phyloP scores from a whole-genome alignment of 2,888 invertebrate genomes.

The Latrodectus hesperus region DNA sequence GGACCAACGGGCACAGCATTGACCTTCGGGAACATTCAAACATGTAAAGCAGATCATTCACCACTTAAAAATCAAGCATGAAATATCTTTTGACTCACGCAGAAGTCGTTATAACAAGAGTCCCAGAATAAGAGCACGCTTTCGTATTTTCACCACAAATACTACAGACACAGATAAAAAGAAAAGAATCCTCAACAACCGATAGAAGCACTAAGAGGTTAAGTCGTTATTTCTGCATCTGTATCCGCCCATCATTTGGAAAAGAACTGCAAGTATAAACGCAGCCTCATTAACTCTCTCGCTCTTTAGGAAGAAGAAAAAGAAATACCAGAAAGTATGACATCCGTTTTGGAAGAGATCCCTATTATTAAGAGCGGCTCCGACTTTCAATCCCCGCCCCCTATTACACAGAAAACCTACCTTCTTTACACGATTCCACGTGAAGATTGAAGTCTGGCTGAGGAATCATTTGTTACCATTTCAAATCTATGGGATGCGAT shows the following conservation, averaged over 20 bases:
- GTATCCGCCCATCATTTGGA: constrained; percentile 46
- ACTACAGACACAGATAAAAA: constrained; percentile 22
- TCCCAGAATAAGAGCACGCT: neutral
- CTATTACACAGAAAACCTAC: constrained; percentile 53
- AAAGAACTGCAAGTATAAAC: neutral
- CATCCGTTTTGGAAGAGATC: constrained; percentile 46
- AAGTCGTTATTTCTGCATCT: constrained; percentile 55
- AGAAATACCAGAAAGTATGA: constrained; percentile 60
- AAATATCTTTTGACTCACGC: constrained; percentile 33
- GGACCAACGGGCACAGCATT: neutral
- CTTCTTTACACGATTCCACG: constrained; percentile 48
- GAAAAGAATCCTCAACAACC: neutral
- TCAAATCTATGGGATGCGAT: neutral
- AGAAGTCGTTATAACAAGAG: constrained; percentile 33
- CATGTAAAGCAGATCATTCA: neutral
- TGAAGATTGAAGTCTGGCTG: constrained; percentile 25
- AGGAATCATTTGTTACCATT: constrained; percentile 52
- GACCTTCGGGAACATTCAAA: neutral
- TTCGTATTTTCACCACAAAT: constrained; percentile 30
- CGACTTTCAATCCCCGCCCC: constrained; percentile 47
- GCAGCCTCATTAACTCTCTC: constrained; percentile 33
- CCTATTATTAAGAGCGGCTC: constrained; percentile 59
- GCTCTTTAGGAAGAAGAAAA: constrained; percentile 32
- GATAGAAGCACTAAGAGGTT: constrained; percentile 18
- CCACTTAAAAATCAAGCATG: neutral